A percentile compares a stretch with the other conserved stretches of the same genome.
phyloP scores from a whole-genome alignment of 2,797 vertebrate genomes.

The Takifugu ocellatus region DNA sequence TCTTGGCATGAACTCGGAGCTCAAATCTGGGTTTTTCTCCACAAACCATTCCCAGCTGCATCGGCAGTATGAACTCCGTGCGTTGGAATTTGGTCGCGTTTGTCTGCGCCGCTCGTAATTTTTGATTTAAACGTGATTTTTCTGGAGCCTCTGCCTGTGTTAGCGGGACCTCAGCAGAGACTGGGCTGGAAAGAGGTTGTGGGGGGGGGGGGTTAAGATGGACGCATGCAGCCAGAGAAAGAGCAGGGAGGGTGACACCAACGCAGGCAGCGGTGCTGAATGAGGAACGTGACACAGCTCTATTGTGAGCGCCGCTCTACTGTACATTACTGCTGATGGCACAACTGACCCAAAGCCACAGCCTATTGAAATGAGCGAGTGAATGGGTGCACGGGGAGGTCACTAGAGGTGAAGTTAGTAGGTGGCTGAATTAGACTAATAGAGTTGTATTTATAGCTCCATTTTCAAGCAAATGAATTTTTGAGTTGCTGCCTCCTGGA shows the following conservation, averaged over 20 bases:
- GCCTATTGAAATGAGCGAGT: slow-evolving; percentile 43
- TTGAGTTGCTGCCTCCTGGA: no score
- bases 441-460: background rate
- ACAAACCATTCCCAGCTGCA: no score
- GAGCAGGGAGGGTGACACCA: slow-evolving; percentile 19
- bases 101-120: background rate
- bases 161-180: background rate
- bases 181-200: slow-evolving; percentile 41
- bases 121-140: background rate
- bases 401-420: slow-evolving; percentile 48
- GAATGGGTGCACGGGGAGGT: slow-evolving; percentile 53
- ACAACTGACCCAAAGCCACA: slow-evolving; percentile 57
- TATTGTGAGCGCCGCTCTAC: slow-evolving; percentile 48
- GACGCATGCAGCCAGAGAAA: slow-evolving; percentile 16
- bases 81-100: no score
- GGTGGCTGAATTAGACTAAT: slow-evolving; percentile 20
- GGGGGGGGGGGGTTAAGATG: slow-evolving; percentile 41
- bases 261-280: slow-evolving; percentile 44
- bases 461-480: background rate
- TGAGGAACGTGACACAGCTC: slow-evolving; percentile 57
- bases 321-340: slow-evolving; percentile 63
- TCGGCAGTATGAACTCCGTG: no score
- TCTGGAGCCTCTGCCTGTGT: background rate
- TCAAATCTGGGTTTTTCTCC: no score
- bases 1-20: no score